Evolutionary conservation across 2,888 invertebrate species (phyloP), one percentile per base, ranked within the genome.

Genomic region (Plusia festucae): DNA sequence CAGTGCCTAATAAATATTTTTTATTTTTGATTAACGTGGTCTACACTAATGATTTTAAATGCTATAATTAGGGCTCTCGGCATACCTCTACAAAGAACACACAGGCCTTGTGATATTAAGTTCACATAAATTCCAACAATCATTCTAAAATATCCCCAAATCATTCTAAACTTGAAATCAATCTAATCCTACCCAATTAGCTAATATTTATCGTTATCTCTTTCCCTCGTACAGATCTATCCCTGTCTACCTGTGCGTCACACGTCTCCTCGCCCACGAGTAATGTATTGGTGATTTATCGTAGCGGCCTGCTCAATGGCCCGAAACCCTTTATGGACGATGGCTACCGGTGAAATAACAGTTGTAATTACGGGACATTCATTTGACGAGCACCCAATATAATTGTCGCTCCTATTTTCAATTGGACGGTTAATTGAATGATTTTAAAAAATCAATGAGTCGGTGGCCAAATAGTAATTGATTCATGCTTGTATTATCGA

Each of bases 271-370:
- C 52, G 64, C 84, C 82, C 85, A 85, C 82, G 85, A 86, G 69
- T 77, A 86, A 88, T 85, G 84, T 84, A 85, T 81, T 65, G 82
- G 87, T 89, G 88, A 90, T 90, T 88, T 89, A 90, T 89, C 85
- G 84, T 84, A 79, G 83, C 77, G 79, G 81, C 82, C 76, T 84
- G 84, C 83, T 86, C 88, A 90, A 85, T 85, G 85, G 82, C 70
- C 73, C 81, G 78, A 61, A 82, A 86, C 85, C 85, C 87, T 88
- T 87, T 84, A 85, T 79, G 65, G 73, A 46, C 51, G 32, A 22
- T 66, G 65, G 68, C 72, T 74, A 76, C 77, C 73, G 76, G 66
- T 67, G 66, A 70, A 82, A 78, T 79, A 77, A 70, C 65, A 71
- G 67, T 56, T 18, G 53, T 66, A 64, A 68, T 72, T 63, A 57